Base-by-base conservation (phyloP, 2,113 vertebrate genomes). In the Bostrychus sinensis region DNA sequence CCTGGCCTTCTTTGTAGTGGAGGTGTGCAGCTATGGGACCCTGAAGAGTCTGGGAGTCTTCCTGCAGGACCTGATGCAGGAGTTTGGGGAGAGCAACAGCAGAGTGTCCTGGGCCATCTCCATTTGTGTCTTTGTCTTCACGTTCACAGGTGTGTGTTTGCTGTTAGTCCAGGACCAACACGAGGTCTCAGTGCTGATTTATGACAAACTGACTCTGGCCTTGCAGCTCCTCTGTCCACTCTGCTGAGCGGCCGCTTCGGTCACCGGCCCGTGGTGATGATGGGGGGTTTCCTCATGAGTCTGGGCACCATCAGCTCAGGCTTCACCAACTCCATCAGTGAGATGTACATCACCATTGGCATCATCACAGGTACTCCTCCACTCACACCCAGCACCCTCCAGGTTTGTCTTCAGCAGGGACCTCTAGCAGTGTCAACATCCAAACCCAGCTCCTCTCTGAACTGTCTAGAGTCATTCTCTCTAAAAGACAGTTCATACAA, bases 61-160 rank as follows among this genome's bases (percentile, higher is more conserved):
- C 89, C 97, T 98, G 20, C 93, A 95, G 1, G 97, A 99, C 72
- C 81, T 98, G 57, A 94, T 95, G 93, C 80, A 90, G 37, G 94
- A 95, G 83, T 98, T 98, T 71, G 76, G 90, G 0, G 96, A 98
- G 81, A 96, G 90, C 80, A 96, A 95, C 86, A 98, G 95, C 88
- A 91, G 92, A 38, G 95, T 99, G 65, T 98, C 97, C 0, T 98
- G 97, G 97, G 93, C 96, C 50, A 89, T 98, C 82, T 98, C 97
- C 63, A 98, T 99, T 67, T 96, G 94, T 63, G 93, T 96, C 55
- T 99, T 99, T 83, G 87, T 96, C 32, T 92, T 98, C 69, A 93
- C 93, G 9, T 98, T 99, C 82, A 93, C 94, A 78, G 97, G 97
- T 73, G 12, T 28, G 34, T 30, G 20, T n/a, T n/a, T n/a, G n/a